phyloP scores from a whole-genome alignment of 2,113 vertebrate species.

The Centropus unirufus region DNA sequence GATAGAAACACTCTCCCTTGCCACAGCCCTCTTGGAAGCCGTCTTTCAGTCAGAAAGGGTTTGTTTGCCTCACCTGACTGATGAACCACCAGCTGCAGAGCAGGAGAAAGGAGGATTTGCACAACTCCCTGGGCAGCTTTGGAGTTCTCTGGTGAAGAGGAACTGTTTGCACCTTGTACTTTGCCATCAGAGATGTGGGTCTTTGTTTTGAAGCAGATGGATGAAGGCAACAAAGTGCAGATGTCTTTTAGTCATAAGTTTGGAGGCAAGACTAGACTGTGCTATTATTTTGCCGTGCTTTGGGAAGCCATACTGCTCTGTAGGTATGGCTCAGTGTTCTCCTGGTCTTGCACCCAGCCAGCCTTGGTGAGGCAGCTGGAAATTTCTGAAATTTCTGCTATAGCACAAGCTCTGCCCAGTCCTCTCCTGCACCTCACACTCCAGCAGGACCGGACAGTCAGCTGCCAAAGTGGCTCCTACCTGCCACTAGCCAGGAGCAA shows the following conservation, averaged over 20 bases:
- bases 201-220: not conserved
- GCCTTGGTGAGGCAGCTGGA: not conserved
- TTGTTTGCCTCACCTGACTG: not conserved
- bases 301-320: not conserved
- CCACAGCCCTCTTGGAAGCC: not conserved
- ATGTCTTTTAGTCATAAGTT: rapidly evolving
- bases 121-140: not conserved
- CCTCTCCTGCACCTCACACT: rapidly evolving
- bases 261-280: not conserved
- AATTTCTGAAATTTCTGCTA: not conserved
- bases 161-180: not conserved
- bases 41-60: not conserved
- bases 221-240: not conserved
- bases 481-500: not conserved
- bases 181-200: not conserved
- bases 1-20: not conserved
- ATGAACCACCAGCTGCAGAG: not conserved
- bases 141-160: not conserved
- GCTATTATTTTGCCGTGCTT: not conserved
- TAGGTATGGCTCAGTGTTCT: not conserved
- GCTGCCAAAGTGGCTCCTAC: not conserved
- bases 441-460: not conserved
- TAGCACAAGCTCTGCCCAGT: not conserved
- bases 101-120: not conserved
- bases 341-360: not conserved